phyloP scores from a whole-genome alignment of 2,797 vertebrate genomes.

The Fundulus diaphanus region DNA sequence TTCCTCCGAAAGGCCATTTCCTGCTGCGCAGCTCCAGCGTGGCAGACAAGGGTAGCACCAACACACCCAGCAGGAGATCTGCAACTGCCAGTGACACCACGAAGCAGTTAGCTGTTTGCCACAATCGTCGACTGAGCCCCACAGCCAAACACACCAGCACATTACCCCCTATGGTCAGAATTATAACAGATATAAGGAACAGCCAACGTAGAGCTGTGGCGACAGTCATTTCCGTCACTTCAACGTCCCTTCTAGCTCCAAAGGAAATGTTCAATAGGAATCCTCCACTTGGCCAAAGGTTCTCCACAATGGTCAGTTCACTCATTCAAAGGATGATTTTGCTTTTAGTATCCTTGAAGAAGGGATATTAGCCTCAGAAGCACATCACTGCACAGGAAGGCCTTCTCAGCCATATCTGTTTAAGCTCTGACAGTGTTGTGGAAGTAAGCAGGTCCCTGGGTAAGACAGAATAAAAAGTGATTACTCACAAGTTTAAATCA shows the following conservation, averaged over 20 bases:
- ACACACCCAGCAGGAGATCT: slow-evolving; percentile 90
- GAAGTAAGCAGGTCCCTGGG: slow-evolving; percentile 29
- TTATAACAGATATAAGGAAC: slow-evolving; percentile 82
- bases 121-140: slow-evolving; percentile 86
- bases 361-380: slow-evolving; percentile 4
- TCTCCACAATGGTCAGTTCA: slow-evolving; percentile 3
- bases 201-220: slow-evolving; percentile 76
- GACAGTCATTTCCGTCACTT: slow-evolving; percentile 58
- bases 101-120: slow-evolving; percentile 89
- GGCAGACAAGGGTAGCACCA: slow-evolving; percentile 93
- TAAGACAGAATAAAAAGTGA: slow-evolving; percentile 21
- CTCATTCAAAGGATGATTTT: slow-evolving; percentile 15
- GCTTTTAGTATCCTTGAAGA: slow-evolving; percentile 1
- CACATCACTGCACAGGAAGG: slow-evolving; percentile 9
- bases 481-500: not conserved
- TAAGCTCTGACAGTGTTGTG: not conserved
- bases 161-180: slow-evolving; percentile 88
- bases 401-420: slow-evolving; percentile 24
- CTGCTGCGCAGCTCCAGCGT: slow-evolving; percentile 81
- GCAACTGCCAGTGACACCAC: slow-evolving; percentile 92
- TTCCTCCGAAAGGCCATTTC: slow-evolving; percentile 84
- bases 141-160: slow-evolving; percentile 91
- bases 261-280: slow-evolving; percentile 10
- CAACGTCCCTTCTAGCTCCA: slow-evolving; percentile 12
- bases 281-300: slow-evolving; percentile 13